These are phyloP conservation scores for Crotophaga sulcirostris DNA, from an alignment of 2,113 vertebrate species.

Conservation along the genomic window DNA sequence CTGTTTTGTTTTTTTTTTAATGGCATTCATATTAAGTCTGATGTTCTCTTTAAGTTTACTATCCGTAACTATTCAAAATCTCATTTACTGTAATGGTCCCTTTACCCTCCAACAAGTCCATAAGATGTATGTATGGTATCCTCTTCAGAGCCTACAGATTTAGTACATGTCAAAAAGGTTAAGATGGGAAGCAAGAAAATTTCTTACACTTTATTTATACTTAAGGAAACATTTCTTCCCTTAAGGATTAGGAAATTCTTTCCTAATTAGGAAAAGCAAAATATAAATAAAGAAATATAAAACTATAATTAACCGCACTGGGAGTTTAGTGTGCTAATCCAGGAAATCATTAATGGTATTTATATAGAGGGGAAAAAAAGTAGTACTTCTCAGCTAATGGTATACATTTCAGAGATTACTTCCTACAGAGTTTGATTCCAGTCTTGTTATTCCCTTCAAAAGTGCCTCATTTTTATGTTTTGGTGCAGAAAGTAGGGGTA, in stretches of 20 bases:
- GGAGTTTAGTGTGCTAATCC: not conserved
- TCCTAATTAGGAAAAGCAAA: not conserved
- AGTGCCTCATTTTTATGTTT: not conserved
- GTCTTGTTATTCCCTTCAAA: not conserved
- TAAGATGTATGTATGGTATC: not conserved
- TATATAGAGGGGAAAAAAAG: not conserved
- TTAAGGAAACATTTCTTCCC: not conserved
- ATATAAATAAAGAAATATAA: not conserved
- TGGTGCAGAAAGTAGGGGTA: not conserved
- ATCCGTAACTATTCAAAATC: not conserved
- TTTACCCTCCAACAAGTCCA: not conserved
- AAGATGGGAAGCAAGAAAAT: not conserved
- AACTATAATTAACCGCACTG: not conserved
- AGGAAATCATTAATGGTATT: not conserved
- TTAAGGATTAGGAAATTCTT: not conserved
- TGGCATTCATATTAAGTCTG: not conserved
- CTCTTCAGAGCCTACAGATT: not conserved
- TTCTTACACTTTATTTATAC: not conserved
- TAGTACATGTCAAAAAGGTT: not conserved
- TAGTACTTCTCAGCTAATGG: not conserved
- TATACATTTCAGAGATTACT: not conserved
- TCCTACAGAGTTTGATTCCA: not conserved
- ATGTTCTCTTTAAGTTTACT: not conserved
- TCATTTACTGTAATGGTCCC: not conserved
- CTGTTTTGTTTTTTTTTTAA: not conserved